Conservation (phyloP, 1,140 invertebrate species). For the Amyelois transitella region DNA sequence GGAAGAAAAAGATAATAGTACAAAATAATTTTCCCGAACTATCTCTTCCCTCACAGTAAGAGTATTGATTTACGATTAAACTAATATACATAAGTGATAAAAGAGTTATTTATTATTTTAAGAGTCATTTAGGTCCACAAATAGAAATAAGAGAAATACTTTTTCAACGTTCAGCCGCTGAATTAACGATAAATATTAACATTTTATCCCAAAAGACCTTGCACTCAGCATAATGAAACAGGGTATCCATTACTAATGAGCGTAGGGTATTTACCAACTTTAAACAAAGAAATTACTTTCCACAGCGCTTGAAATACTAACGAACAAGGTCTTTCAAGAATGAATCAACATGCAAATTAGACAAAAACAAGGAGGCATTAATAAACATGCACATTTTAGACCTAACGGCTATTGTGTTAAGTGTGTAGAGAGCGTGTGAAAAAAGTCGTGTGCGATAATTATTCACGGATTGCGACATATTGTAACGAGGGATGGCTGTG, state of each 20-base stretch:
- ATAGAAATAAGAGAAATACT: too few species aligned
- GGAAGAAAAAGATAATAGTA: too few species aligned
- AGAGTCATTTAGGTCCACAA: too few species aligned
- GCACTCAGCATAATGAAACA: too few species aligned
- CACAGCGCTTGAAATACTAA: background rate
- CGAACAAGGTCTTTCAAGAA: conserved; percentile 6
- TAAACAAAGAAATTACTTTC: conserved; percentile 3
- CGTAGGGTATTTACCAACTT: background rate
- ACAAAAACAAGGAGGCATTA: conserved; percentile 4
- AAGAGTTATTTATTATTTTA: too few species aligned
- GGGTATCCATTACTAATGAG: background rate
- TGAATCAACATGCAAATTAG: conserved; percentile 11
- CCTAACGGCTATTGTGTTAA: background rate
- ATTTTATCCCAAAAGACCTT: too few species aligned
- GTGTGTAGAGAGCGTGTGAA: conserved; percentile 4
- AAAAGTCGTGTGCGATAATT: conserved; percentile 14
- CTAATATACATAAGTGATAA: too few species aligned
- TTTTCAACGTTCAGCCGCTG: too few species aligned
- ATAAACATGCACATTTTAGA: background rate
- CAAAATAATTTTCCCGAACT: too few species aligned
- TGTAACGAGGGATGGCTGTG: background rate
- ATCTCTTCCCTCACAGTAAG: too few species aligned
- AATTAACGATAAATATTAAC: too few species aligned
- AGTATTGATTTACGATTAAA: too few species aligned
- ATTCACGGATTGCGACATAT: conserved; percentile 8